Percentiles rank a stretch among this genome's conserved stretches.
Conservation (phyloP, 2,797 vertebrate species). For the Leuciscus waleckii region DNA sequence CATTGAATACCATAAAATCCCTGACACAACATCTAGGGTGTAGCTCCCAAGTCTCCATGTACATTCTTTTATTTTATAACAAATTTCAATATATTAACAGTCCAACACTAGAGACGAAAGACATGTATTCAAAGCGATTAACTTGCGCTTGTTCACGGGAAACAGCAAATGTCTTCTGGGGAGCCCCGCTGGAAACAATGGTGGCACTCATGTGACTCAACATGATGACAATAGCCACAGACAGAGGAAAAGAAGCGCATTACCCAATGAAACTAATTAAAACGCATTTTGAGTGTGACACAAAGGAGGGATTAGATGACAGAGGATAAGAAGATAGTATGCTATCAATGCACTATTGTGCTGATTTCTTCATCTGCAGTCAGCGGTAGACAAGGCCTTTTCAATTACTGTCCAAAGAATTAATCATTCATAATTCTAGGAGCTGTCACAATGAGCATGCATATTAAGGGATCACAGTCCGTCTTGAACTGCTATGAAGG, state of each 20-base stretch:
- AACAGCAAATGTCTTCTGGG: conserved; percentile 62
- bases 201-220: conserved; percentile 64
- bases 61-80: conserved; percentile 46
- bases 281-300: conserved; percentile 66
- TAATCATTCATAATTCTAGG: conserved; percentile 66
- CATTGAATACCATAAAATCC: background rate
- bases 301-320: conserved; percentile 68
- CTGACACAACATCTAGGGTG: background rate
- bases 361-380: conserved; percentile 63
- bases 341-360: conserved; percentile 68
- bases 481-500: conserved; percentile 31
- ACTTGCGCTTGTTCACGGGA: conserved; percentile 48
- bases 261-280: conserved; percentile 71
- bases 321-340: conserved; percentile 65
- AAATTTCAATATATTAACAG: conserved; percentile 59
- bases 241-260: conserved; percentile 60
- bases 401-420: conserved; percentile 67
- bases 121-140: conserved; percentile 53
- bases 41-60: background rate
- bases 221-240: conserved; percentile 66
- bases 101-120: conserved; percentile 47
- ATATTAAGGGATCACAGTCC: conserved; percentile 51
- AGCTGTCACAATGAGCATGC: conserved; percentile 51
- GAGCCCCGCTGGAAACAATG: conserved; percentile 62
- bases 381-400: conserved; percentile 60